Base-by-base conservation (phyloP, 2,888 invertebrate genomes). In the Copidosoma aretas region DNA sequence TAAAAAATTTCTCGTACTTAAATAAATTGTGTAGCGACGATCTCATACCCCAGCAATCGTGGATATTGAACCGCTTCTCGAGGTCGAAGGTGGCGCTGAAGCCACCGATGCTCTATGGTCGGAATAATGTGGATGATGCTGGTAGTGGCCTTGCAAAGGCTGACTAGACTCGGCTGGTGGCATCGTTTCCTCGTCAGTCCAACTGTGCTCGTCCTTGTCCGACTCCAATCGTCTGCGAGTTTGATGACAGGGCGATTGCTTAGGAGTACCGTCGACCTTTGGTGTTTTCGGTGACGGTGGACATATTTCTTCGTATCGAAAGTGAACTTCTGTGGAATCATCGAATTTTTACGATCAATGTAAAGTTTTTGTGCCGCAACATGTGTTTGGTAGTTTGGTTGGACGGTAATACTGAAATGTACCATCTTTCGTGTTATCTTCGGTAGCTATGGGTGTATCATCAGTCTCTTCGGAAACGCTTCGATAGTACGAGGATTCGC, bases 51-150 rank as follows among this genome's bases (percentile, higher is more conserved):
- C 78, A 1, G 76, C 74, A 54, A 76, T 75, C 8, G 79, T 78
- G 15, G 81, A 76, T 63, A 81, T 76, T 1, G 81, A 82, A 52
- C 79, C 75, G 61, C 79, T 81, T 63, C 80, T 77, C 65, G 75
- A 73, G 1, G 77, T 75, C 1, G 75, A 64, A 10, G 78, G 71
- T 22, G 80, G 79, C 22, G 79, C 80, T 15, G 81, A 82, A 19
- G 72, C 79, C 14, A 80, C 73, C 15, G 81, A 82, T 1, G 79
- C 78, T 60, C 81, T 75, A 60, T 78, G 77, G 43, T 75, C 75
- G 1, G 75, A 69, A 49, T 72, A 68, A 56, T 71, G 67, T 25
- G 74, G 62, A 51, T 67, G 59, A 43, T 76, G 74, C 24, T 76
- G 39, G 56, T 64, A 72, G 32, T 74, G 69, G 22, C 70, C 69